Base-by-base conservation (phyloP, 1,140 invertebrate species). In the Copidosoma floridanum region DNA sequence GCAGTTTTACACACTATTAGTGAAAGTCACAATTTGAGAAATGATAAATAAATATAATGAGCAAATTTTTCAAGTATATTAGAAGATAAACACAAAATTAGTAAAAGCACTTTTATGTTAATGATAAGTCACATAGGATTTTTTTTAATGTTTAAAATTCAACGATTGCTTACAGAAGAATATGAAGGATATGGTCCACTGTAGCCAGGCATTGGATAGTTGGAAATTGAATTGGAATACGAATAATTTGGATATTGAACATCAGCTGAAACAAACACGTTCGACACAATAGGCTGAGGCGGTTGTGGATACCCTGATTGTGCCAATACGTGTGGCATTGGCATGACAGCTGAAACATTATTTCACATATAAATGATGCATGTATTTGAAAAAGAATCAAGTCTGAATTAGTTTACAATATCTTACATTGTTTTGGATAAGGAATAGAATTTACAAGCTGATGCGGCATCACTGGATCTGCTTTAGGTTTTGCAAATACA, bases 401-500 rank as follows among this genome's bases (percentile, higher is more conserved):
- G n/a, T n/a, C n/a, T n/a, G n/a, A n/a, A n/a, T n/a, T n/a, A n/a
- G n/a, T n/a, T n/a, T n/a, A n/a, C n/a, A n/a, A n/a, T 12, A 57
- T 70, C 70, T 75, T 71, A 84, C 83, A 75, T 68, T 84, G 83
- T 66, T 77, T 74, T 6, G 88, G 87, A 76, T 90, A 90, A n/a
- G 87, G 85, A 6, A 82, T 72, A 52, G 79, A 52, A 46, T 52
- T 54, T 53, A 71, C 71, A 63, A 72, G 63, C 48, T 65, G 57
- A 47, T 53, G 50, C 14, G 50, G 18, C 4, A 60, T n/a, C 0
- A 50, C n/a, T 68, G 69, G 65, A 47, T 80, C 78, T 58, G 81
- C 77, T 71, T 85, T 84, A 27, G 85, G 80, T 72, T 87, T 89
- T 1, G 90, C 82, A 82, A 91, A 99, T 1, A 99, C 95, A 26